These are phyloP conservation scores for Chloroceryle aenea DNA, from an alignment of 2,113 vertebrate genomes.

Conservation along the genomic window DNA sequence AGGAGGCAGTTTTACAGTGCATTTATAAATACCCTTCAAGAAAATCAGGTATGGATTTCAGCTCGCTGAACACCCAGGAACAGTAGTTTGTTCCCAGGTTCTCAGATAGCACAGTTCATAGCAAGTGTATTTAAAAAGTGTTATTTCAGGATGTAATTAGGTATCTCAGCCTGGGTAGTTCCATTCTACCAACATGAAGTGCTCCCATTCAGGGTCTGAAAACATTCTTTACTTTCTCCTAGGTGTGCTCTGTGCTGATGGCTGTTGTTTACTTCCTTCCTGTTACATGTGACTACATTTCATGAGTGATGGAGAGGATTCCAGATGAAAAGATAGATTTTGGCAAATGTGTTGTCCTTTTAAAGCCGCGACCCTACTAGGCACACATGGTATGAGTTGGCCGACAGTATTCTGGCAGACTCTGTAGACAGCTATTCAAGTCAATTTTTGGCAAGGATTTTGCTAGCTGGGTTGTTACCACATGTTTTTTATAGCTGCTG, in stretches of 20 bases:
- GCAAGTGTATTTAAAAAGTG: neutral
- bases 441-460: conserved; percentile 27
- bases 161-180: neutral
- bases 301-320: neutral
- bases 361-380: neutral
- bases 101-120: neutral
- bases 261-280: neutral
- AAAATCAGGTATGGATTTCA: neutral
- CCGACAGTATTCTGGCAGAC: neutral
- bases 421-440: conserved; percentile 13
- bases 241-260: neutral
- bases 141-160: neutral
- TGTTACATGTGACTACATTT: neutral
- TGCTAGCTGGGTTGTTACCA: conserved; percentile 1
- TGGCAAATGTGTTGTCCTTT: conserved; percentile 21
- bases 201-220: neutral
- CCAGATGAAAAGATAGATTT: conserved; percentile 15
- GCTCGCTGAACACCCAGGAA: neutral
- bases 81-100: neutral
- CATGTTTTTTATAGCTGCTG: neutral
- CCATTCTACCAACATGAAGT: neutral
- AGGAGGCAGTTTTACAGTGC: neutral
- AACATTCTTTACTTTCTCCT: neutral
- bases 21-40: neutral
- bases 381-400: neutral